Evolutionary conservation across 2,888 invertebrate species (phyloP).

Genomic region (Choristoneura rosaceana): DNA sequence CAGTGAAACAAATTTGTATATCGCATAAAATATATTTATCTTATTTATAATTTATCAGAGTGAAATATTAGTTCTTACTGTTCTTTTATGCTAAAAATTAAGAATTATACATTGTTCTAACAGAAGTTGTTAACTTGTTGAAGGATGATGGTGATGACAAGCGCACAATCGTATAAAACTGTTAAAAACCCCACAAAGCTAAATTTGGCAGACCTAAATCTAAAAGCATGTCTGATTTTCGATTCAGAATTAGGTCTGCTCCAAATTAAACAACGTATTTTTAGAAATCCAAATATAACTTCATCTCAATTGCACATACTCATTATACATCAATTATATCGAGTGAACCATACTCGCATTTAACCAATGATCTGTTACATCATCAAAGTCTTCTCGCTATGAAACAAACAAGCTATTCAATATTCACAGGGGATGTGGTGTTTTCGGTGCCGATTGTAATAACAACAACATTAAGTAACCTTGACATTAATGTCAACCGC

Average conservation of each 20-base stretch:
- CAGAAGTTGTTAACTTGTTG: no score
- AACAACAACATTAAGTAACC: slow-evolving; percentile 6
- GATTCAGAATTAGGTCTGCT: slow-evolving; percentile 3
- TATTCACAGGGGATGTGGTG: slow-evolving; percentile 5
- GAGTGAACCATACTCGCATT: neutral
- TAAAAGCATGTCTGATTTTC: neutral
- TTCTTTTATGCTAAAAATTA: no score
- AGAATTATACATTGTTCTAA: no score
- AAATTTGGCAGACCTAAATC: neutral
- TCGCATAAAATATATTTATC: no score
- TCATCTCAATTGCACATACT: neutral
- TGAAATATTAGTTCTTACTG: no score
- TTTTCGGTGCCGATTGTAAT: slow-evolving; percentile 5
- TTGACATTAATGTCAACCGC: slow-evolving; percentile 2
- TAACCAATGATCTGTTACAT: slow-evolving; percentile 3
- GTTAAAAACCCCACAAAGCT: neutral
- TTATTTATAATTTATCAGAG: no score
- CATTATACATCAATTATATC: neutral
- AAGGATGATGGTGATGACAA: no score
- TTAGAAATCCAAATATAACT: neutral
- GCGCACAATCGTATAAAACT: no score
- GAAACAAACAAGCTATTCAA: slow-evolving; percentile 22
- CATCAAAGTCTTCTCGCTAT: neutral
- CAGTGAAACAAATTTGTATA: no score
- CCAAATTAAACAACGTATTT: neutral